Base-by-base conservation (phyloP, 1,140 invertebrate species). In the Cecropterus lyciades region DNA sequence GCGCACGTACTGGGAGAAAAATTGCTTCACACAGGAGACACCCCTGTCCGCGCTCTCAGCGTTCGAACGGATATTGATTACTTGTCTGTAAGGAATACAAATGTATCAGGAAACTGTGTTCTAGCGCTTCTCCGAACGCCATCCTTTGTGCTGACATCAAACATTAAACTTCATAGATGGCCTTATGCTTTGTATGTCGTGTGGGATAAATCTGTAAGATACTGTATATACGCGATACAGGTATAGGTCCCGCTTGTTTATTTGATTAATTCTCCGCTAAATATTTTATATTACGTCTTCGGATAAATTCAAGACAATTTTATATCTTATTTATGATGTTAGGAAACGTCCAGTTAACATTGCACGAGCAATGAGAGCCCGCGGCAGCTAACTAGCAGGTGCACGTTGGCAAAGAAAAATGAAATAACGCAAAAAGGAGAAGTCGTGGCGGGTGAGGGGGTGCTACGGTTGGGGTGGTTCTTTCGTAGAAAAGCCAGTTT, bases 401-500 rank as follows among this genome's bases (percentile, higher is more conserved):
- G 84, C 85, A 89, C 82, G 83, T 81, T 79, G 79, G 83, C 79
- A 86, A 86, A 83, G 86, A 90, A 92, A 90, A 92, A 89, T 89
- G 84, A 90, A 92, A 92, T 90, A 92, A 87, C 79, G 78, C 80
- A 90, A 92, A 89, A 89, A 89, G 80, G 79, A 86, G 72, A 86
- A 85, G 68, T 80, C 83, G 76, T 72, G 65, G 65, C 51, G 77
- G 69, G 77, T 56, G 77, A 75, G 75, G 80, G 77, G 59, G 72
- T 63, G 75, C 71, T 71, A 79, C 78, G 75, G 78, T 72, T 71
- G 79, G 86, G 87, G 84, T 76, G 84, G 84, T 82, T 89, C 89
- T 84, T 87, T 90, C 85, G 80, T 84, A 77, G 86, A 88, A 86
- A 90, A 90, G 87, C 82, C 85, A 90, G 89, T 89, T 89, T 90